These are phyloP conservation scores for Bursaphelenchus okinawaensis DNA, from an alignment of 2,888 invertebrate genomes.

Conservation along the genomic window DNA sequence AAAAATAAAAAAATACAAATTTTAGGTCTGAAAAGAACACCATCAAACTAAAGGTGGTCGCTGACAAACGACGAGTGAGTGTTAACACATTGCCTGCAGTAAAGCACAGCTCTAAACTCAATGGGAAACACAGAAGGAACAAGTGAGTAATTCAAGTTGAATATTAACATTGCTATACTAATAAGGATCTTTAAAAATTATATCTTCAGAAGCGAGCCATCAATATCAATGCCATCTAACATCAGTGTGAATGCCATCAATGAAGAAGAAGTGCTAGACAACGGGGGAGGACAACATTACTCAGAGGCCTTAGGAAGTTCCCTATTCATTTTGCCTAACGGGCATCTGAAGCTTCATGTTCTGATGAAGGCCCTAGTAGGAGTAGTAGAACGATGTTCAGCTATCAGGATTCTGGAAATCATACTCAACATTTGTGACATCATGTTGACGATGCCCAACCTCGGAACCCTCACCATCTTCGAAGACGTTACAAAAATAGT, in stretches of 20 bases:
- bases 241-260: background rate
- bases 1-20: background rate
- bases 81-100: conserved; percentile 19
- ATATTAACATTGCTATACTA: too few relatives aligned
- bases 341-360: conserved; percentile 84
- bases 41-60: conserved; percentile 7
- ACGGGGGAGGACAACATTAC: conserved; percentile 18
- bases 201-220: background rate
- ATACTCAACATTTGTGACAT: conserved; percentile 85
- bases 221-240: background rate
- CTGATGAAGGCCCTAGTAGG: conserved; percentile 61
- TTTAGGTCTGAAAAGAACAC: background rate
- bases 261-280: background rate
- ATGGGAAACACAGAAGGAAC: background rate
- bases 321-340: conserved; percentile 87
- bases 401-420: conserved; percentile 82
- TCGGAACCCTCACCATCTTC: conserved; percentile 27
- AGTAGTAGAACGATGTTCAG: conserved; percentile 75
- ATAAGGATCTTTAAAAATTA: too few relatives aligned
- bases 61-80: conserved; percentile 16
- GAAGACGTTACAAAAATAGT: conserved; percentile 39
- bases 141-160: too few relatives aligned
- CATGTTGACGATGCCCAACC: conserved; percentile 75
- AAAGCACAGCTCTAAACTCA: conserved; percentile 3
- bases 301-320: conserved; percentile 62